Evolutionary conservation across 2,888 invertebrate genomes (phyloP), one percentile per base, ranked within the genome.

Genomic region (Plemyria rubiginata): DNA sequence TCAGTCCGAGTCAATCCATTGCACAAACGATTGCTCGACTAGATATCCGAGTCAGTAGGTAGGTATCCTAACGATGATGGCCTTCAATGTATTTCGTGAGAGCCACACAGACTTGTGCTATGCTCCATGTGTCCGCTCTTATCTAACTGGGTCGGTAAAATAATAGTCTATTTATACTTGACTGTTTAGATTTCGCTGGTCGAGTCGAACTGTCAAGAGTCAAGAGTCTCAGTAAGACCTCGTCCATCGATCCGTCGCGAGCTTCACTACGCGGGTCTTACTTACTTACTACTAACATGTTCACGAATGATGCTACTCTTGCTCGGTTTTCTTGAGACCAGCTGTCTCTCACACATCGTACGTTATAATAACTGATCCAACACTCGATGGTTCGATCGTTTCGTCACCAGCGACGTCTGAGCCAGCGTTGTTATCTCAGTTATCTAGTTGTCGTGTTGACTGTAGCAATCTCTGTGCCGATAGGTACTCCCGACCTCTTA

Each of bases 101-200:
- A 28, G n/a, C 15, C 22, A 22, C 9, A 52, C 22, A 40, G 8
- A 28, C 29, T 41, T 9, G 41, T 28, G 12, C 54, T 45, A 32
- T 43, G 28, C 45, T 16, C 16, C 16, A 45, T 45, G 45, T 15
- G 15, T 29, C 41, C 8, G 13, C 13, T 15, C 43, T 15, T 45
- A 54, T 54, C 29, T 54, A 32, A 45, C 12, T 54, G 15, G 54
- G 54, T 45, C 43, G 53, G 6, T 29, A 12, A 15, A 29, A n/a
- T 28, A 43, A 11, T 43, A 41, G 13, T 5, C 8, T 41, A 16
- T 45, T 45, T 38, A 38, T 38, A 38, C 11, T 38, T 11, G 11
- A 11, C 11, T 38, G 36, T 38, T 38, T 38, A 38, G 8, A 45
- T 45, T 45, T 15, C 15, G 43, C 13, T 43, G 16, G 13, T 16